These are phyloP conservation scores for Tricholaema leucomelas DNA, from an alignment of 2,113 vertebrate genomes.

Conservation along the genomic window DNA sequence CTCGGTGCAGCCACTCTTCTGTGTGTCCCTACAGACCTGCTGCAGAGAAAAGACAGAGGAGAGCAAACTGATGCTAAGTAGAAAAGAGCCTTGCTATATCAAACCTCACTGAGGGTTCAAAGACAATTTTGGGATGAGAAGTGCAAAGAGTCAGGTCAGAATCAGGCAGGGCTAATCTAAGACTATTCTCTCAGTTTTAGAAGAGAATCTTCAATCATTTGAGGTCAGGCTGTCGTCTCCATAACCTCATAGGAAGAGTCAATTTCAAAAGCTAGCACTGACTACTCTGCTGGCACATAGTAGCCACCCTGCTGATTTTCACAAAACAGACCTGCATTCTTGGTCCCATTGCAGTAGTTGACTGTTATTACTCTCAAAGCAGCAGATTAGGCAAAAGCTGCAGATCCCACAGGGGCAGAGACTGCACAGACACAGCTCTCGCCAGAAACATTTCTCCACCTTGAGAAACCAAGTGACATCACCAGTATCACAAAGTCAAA, in stretches of 20 bases:
- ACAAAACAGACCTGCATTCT: background rate
- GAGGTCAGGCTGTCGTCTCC: background rate
- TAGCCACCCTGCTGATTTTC: background rate
- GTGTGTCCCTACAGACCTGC: background rate
- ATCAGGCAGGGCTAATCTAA: background rate
- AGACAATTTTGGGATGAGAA: background rate
- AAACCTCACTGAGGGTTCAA: background rate
- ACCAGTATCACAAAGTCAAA: background rate
- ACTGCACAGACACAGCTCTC: background rate
- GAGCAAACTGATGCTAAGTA: background rate
- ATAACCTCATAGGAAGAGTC: background rate
- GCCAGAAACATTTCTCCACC: background rate
- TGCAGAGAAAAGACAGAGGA: background rate
- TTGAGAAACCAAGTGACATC: background rate
- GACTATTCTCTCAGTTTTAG: background rate
- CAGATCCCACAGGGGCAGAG: background rate
- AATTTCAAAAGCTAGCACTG: background rate
- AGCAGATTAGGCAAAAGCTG: background rate
- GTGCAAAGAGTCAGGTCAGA: background rate
- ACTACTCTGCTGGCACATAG: background rate
- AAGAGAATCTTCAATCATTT: background rate
- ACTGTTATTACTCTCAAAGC: background rate
- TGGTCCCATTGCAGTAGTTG: background rate
- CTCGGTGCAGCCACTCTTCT: background rate
- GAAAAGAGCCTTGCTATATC: background rate